Evolutionary conservation across 1,140 invertebrate genomes (phyloP).

Genomic region (Ridgeia piscesae): DNA sequence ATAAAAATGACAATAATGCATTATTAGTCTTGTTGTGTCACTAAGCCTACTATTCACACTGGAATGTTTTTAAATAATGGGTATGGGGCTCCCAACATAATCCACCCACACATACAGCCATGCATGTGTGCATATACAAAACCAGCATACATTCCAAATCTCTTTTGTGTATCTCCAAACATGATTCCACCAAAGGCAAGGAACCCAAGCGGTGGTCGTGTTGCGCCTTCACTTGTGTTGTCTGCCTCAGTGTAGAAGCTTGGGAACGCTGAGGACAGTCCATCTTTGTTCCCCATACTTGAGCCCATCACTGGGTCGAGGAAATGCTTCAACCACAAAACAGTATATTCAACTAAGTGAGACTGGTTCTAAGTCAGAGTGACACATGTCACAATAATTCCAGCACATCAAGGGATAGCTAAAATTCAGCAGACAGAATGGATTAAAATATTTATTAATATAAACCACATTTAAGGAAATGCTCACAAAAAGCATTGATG

Average conservation of each 20-base stretch:
- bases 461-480: background rate
- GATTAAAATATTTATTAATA: background rate
- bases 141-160: conserved; percentile 19
- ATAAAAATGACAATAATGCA: too few species aligned
- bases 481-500: background rate
- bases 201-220: conserved; percentile 15
- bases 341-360: background rate
- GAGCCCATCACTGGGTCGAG: background rate
- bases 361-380: background rate
- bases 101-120: too few species aligned
- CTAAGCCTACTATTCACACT: too few species aligned
- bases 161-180: conserved; percentile 18
- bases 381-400: too few species aligned
- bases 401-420: too few species aligned
- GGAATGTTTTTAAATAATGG: too few species aligned
- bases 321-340: conserved; percentile 16
- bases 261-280: conserved; percentile 15
- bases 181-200: conserved; percentile 23
- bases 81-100: too few species aligned
- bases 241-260: conserved; percentile 2
- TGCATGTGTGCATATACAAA: too few species aligned
- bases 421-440: too few species aligned
- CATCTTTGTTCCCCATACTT: background rate
- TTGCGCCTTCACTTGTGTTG: background rate
- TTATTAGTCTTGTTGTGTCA: too few species aligned